Base-by-base conservation (phyloP, 2,797 vertebrate genomes). In the Craterocephalus amniculus region DNA sequence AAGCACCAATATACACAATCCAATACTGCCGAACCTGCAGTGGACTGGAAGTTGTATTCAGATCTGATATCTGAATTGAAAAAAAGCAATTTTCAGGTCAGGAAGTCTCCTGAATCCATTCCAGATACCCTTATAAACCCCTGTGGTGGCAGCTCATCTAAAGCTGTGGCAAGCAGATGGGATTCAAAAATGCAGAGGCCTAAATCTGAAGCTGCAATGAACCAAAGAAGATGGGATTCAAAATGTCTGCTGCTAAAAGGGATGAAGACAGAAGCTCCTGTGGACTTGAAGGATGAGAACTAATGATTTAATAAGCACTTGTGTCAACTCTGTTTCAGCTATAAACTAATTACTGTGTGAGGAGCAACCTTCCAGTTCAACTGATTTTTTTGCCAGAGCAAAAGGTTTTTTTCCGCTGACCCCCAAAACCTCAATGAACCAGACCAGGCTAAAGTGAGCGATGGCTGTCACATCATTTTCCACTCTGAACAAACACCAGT, bases 211-310 rank as follows among this genome's bases (percentile, higher is more conserved):
- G 35, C 0, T 7, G 27, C 6, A 18, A 16, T 9, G 38, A 40
- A 40, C 38, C 16, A 40, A 38, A 38, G 36, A 40, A 40, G 38
- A 40, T 40, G 38, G 31, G 58, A 71, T 77, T 57, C 24, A 64
- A 38, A 57, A 55, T 7, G 6, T 40, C 7, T 2, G 35, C 35
- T 2, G 9, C 0, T 51, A 20, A 31, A 63, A 8, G 59, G 63
- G 2, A 51, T 54, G 24, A 27, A 6, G 4, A 35, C 48, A 64
- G 52, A 64, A 18, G 22, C 51, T 31, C 20, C 59, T 22, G 31
- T 18, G 6, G 38, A n/a, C 36, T 20, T 16, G 2, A 63, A 48
- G 62, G 51, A 24, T 45, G 67, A 74, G 61, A 80, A 31, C 29
- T 2, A 31, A 20, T 72, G 61, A 80, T 4, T 6, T 2, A 31